Base-by-base conservation (phyloP, 2,797 vertebrate species). In the Lagodon rhomboides region DNA sequence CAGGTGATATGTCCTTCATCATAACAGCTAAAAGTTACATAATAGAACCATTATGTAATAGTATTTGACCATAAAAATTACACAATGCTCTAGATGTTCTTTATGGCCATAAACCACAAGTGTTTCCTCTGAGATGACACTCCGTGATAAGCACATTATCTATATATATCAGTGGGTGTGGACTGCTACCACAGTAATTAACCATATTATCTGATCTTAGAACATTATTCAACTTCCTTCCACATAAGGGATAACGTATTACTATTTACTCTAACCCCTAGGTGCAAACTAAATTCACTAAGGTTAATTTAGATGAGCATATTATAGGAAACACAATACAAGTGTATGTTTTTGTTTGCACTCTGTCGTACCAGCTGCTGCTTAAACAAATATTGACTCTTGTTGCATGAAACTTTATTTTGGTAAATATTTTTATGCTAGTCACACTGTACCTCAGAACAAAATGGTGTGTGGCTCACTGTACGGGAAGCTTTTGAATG, bases 91-190 rank as follows among this genome's bases (percentile, higher is more conserved):
- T 54, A 43, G 72, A 73, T 23, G 30, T 68, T 27, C 53, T n/a
- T 53, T 54, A 81, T 43, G 50, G 50, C 38, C 30, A 77, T 58
- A 73, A 74, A 72, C 44, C 55, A 46, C 27, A 27, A 18, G 23
- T 4, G 20, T 18, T 62, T 62, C 43, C 38, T 53, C 22, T 60
- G 17, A 34, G 61, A 56, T 73, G 64, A 67, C 46, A 49, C 22
- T 50, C 20, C 6, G 27, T 60, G 34, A 59, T 41, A 65, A 68
- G 30, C 55, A 1, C 12, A 46, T 6, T 27, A 59, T 55, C 34
- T 70, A 13, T 49, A 47, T 72, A 80, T 79, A 71, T 30, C 65
- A 73, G 3, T 55, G 76, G 79, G 64, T 67, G 72, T 73, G 30
- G 56, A 78, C 46, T 61, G 55, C 80, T 38, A 20, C 25, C 20